Evolutionary conservation across 2,888 invertebrate species (phyloP).

Genomic region (Acholoe squamosa): DNA sequence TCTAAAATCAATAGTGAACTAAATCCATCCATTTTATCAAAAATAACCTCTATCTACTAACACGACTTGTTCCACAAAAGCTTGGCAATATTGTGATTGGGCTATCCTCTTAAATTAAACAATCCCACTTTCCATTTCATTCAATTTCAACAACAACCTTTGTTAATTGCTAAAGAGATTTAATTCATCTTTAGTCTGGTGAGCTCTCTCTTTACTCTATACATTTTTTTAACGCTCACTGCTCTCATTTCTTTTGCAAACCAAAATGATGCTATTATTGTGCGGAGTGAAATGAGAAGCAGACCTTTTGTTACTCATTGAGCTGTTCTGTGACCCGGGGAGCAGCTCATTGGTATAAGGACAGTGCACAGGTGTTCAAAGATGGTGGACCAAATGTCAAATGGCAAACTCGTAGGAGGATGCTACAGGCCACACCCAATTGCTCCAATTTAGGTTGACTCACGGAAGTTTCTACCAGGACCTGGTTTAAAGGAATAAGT

Average conservation of each 20-base stretch:
- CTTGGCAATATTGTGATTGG: background rate
- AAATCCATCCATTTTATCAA: background rate
- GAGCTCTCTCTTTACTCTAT: background rate
- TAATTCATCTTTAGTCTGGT: background rate
- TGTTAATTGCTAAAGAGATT: background rate
- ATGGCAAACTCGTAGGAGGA: background rate
- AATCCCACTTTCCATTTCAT: background rate
- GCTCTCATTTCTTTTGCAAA: background rate
- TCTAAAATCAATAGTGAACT: background rate
- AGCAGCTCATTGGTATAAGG: background rate
- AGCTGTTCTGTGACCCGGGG: background rate
- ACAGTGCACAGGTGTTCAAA: constrained; percentile 10
- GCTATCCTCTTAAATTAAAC: background rate
- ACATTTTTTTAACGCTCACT: background rate
- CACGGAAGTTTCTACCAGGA: background rate
- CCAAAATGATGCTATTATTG: background rate
- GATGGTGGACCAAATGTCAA: background rate
- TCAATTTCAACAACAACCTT: background rate
- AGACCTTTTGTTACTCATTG: constrained; percentile 6
- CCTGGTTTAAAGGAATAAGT: no score
- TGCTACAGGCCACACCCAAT: background rate
- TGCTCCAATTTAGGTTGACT: background rate
- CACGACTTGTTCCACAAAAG: background rate
- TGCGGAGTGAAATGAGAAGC: background rate
- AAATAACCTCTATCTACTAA: background rate